A percentile compares a stretch with the other conserved stretches of the same genome.
phyloP scores from a whole-genome alignment of 2,888 invertebrate genomes.

The Rhopalosiphum nymphaeae region DNA sequence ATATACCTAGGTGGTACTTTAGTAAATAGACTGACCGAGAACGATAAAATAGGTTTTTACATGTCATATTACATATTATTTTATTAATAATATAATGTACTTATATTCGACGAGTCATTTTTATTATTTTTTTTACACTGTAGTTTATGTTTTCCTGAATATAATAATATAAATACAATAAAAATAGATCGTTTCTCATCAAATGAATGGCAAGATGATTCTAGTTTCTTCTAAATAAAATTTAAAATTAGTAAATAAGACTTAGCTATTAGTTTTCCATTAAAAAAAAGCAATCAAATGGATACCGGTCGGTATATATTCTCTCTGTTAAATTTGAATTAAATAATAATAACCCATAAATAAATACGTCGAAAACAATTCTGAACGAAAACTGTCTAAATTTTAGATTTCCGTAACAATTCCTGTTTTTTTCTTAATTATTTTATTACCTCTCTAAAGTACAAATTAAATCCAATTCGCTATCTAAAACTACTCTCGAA shows the following conservation, averaged over 20 bases:
- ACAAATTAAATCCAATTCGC: too few relatives aligned
- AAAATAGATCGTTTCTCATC: too few relatives aligned
- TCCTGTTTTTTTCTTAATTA: too few relatives aligned
- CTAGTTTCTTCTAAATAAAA: background rate
- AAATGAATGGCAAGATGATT: background rate
- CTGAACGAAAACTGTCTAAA: too few relatives aligned
- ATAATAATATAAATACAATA: too few relatives aligned
- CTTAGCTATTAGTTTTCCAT: background rate
- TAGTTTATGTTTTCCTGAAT: background rate
- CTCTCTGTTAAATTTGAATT: too few relatives aligned
- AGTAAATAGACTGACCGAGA: background rate
- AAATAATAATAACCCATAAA: too few relatives aligned
- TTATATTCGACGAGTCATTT: background rate
- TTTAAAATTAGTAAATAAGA: background rate
- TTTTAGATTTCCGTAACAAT: too few relatives aligned
- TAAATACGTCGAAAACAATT: too few relatives aligned
- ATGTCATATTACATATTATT: background rate
- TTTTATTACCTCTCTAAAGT: too few relatives aligned
- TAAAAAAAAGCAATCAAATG: background rate
- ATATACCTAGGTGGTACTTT: background rate
- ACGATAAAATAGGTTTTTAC: background rate
- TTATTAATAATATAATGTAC: background rate
- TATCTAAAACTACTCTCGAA: too few relatives aligned
- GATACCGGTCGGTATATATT: too few relatives aligned
- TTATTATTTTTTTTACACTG: background rate